Evolutionary conservation across 2,113 vertebrate genomes (phyloP), one percentile per base, ranked within the genome.

Genomic region (Channa maculata): DNA sequence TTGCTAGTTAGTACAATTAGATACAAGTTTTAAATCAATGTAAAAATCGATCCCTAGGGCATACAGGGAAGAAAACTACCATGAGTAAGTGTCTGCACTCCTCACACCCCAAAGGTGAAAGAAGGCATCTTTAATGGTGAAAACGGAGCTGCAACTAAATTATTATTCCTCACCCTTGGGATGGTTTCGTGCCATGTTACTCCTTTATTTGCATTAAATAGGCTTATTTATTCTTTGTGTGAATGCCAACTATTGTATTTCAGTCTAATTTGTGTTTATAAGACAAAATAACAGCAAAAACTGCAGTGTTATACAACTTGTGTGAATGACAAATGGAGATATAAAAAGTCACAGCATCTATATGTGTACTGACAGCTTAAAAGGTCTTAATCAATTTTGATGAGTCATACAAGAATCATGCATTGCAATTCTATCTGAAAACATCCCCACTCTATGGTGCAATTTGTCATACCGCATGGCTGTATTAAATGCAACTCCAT

Each of bases 351-450:
- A 46, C 85, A 79, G 84, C 80, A 85, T 80, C 70, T 39, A 63
- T 70, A 55, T 78, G 10, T 62, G 61, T 62, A 44, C 63, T 70
- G 80, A 76, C 76, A 84, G 77, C 71, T 64, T 63, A 53, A 82
- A 78, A 58, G 82, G 51, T 73, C 73, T 73, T 76, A 76, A 79
- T 76, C 81, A 83, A 86, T 86, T 83, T 39, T 68, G 84, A 87
- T 79, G 86, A 87, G 81, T 88, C 79, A 83, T 80, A 55, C 77
- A 70, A 24, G 71, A 48, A 57, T 48, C 1, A 36, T 65, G 67
- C 45, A 36, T 58, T 46, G 54, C 43, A 50, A 58, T 80, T 43
- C 50, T 60, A 79, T 43, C 76, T 68, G 65, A 63, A 77, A 64
- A 57, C 57, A 24, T 83, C 54, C 62, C 33, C 62, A 67, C 37